Base-by-base conservation (phyloP, 2,113 vertebrate genomes). In the Malurus melanocephalus region DNA sequence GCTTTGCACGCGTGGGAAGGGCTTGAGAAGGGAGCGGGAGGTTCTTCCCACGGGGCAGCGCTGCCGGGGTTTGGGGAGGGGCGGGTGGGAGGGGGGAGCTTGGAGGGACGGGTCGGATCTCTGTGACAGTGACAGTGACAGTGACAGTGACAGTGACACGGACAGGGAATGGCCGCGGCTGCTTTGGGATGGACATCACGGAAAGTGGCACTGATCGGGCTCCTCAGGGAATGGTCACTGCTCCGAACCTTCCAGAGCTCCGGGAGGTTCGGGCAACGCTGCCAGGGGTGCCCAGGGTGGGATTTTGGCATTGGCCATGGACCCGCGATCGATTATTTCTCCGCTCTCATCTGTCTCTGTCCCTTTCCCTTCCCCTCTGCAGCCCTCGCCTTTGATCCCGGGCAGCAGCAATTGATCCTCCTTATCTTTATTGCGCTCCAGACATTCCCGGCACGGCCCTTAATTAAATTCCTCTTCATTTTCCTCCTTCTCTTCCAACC, bases 391-490 rank as follows among this genome's bases (percentile, higher is more conserved):
- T 96, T 95, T 95, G 94, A 95, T 95, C 94, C 43, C 55, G 60
- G 91, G 90, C 79, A 95, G 89, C 35, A 91, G 94, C 85, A 68
- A 86, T 95, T 95, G 94, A 94, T 95, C 91, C 91, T 95, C 83
- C 92, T 95, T 96, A 96, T 95, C 94, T 96, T 88, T 80, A 55
- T 49, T 88, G 94, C 49, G 86, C 52, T 78, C 28, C 19, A 93
- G 91, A 88, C 89, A 79, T 95, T 94, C 92, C 89, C 72, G 49
- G 94, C 89, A 79, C 90, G 83, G 93, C 79, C 91, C 80, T 93
- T 95, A 89, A 94, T 95, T 96, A 95, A 95, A 93, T 94, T 91
- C 88, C 73, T 95, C 82, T 61, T 80, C n/a, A 74, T 94, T 92
- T 89, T 53, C 73, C 66, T 60, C 61, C 42, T 65, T 45, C 65